Evolutionary conservation across 1,140 invertebrate species (phyloP), one percentile per base, ranked within the genome.

Genomic region (Mylabris phalerata): DNA sequence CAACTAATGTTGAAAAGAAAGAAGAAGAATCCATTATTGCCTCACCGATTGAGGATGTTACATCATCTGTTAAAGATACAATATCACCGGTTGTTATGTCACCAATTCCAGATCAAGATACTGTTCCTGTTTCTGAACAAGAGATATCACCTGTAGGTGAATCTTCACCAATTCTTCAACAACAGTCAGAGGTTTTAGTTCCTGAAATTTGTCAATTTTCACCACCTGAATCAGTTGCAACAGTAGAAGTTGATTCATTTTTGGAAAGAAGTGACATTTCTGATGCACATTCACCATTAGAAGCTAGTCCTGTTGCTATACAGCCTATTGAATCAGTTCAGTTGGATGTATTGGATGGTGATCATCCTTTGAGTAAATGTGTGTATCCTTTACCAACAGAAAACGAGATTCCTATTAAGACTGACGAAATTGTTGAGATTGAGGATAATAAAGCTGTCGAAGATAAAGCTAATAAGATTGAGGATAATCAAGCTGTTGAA

Each of bases 1-100:
- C n/a, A 3, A 27, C 7, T 32, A 32, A 52, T 46, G 26, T 11
- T 13, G 38, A 3, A n/a, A 38, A 54, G 13, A 26, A 45, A 55
- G 10, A 19, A 19, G 46, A 43, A 48, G 45, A 43, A 9, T 43
- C 24, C 3, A 51, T 56, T 9, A 41, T 58, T 32, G 60, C 58
- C 19, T 58, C 55, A n/a, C 64, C 64, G 4, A 25, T 59, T 13
- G 68, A 70, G 32, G 66, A 67, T 44, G 51, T 68, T 9, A 70
- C 68, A 11, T 65, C 68, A 41, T 70, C 68, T 0, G 19, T 19
- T 1, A 19, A 19, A 19, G 19, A 19, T 19, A 19, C 19, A 19
- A 19, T 19, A 19, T 19, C 19, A 19, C 19, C 19, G 19, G 19
- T 59, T 26, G 52, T 55, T 5, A 24, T 10, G 11, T 55, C 57